Percentiles rank a stretch among this genome's conserved stretches.
These are phyloP conservation scores for Brenthis ino DNA, from an alignment of 2,888 invertebrate species.

Conservation along the genomic window DNA sequence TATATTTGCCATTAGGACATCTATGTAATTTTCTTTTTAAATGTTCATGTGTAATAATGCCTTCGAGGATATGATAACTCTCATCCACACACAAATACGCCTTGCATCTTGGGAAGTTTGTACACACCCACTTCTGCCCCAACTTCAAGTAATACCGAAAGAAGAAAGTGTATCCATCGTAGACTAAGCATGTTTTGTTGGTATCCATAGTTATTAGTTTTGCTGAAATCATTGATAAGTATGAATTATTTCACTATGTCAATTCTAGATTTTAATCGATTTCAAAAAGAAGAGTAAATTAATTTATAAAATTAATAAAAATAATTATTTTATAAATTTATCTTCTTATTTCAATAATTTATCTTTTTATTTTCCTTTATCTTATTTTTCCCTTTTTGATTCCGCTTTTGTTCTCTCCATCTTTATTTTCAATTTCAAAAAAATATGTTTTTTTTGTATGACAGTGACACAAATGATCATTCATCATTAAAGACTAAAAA, in stretches of 20 bases:
- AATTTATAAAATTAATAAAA: too few species aligned
- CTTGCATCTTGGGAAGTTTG: slow-evolving; percentile 59
- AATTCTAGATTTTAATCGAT: too few species aligned
- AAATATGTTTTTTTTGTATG: too few species aligned
- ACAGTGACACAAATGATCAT: too few species aligned
- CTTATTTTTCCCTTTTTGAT: too few species aligned
- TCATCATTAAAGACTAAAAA: too few species aligned
- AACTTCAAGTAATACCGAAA: slow-evolving; percentile 49
- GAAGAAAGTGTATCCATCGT: slow-evolving; percentile 58
- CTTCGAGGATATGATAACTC: slow-evolving; percentile 39
- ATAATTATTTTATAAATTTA: too few species aligned
- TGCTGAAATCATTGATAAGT: slow-evolving; percentile 22
- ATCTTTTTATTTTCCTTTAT: too few species aligned
- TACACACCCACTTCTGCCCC: slow-evolving; percentile 63
- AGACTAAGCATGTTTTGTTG: slow-evolving; percentile 51
- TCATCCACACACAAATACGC: slow-evolving; percentile 52
- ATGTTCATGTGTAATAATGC: slow-evolving; percentile 45
- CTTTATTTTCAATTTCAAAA: too few species aligned
- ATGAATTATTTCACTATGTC: neutral
- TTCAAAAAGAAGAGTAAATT: too few species aligned
- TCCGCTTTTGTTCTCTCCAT: too few species aligned
- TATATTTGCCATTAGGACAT: slow-evolving; percentile 51
- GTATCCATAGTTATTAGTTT: slow-evolving; percentile 51
- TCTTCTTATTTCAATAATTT: too few species aligned
- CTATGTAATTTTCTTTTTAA: slow-evolving; percentile 41